Base-by-base conservation (phyloP, 2,113 vertebrate species). In the Brienomyrus longianalis region DNA sequence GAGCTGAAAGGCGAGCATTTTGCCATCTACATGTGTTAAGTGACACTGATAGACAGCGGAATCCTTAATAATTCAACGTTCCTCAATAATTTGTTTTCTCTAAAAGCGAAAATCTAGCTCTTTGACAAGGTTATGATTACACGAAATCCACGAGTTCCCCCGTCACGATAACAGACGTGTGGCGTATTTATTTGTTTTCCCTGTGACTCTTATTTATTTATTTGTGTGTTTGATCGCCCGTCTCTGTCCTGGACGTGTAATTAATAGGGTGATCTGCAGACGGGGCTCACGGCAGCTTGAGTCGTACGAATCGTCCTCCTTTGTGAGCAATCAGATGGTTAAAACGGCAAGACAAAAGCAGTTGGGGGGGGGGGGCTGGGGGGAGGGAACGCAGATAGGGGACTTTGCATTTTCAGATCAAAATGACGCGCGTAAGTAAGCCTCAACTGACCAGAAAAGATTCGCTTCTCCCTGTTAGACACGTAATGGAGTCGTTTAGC, bases 401-500 rank as follows among this genome's bases (percentile, higher is more conserved):
- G 96, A 96, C 95, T 97, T 97, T 96, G 96, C 96, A 89, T 97
- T 97, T 97, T 92, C 96, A 96, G 96, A 95, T 96, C 96, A 97
- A 97, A 96, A 97, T 97, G 97, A 97, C 96, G 97, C 96, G 98
- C 97, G 96, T 99, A 98, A 98, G 97, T 98, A 97, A 98, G 97
- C 97, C 96, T 98, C 98, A 98, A 99, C 97, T 99, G 98, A 99
- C 98, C 98, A 99, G 98, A 98, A 99, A 98, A 98, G 97, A 99
- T 99, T 98, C 97, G 97, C 97, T 97, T 98, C 98, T 99, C 97
- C 98, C 98, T 99, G 98, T 99, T 99, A 98, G 97, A 98, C 97
- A 97, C 97, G 97, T 99, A 99, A 99, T 99, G 97, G 98, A 99
- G 97, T 99, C 98, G 97, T 99, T 98, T 99, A 99, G 99, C 98